A percentile compares a stretch with the other conserved stretches of the same genome.
These are phyloP conservation scores for Habropoda laboriosa DNA, from an alignment of 1,140 invertebrate species.

Conservation along the genomic window DNA sequence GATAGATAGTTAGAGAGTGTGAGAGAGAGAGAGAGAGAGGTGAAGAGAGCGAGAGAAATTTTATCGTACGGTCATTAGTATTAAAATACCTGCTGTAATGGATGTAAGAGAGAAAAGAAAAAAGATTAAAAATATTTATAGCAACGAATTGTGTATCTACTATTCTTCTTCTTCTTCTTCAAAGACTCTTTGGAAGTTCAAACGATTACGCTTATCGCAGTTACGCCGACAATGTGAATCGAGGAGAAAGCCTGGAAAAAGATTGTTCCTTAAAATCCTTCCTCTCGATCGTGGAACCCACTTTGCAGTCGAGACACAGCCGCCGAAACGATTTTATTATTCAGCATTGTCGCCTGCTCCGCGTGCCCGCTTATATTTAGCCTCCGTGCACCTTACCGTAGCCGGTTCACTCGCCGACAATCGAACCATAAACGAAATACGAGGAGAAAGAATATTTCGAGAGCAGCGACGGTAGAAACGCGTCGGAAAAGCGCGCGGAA, in stretches of 20 bases:
- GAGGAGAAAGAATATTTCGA: too few species aligned
- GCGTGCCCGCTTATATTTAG: neutral
- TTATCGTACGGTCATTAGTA: conserved; percentile 77
- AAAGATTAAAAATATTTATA: conserved; percentile 82
- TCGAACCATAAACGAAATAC: neutral
- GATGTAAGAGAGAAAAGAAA: conserved; percentile 75
- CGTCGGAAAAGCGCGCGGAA: neutral
- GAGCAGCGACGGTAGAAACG: too few species aligned
- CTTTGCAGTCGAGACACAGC: neutral
- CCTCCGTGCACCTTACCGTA: neutral
- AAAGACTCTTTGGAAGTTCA: too few species aligned
- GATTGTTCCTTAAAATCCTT: neutral
- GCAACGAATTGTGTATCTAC: conserved; percentile 63
- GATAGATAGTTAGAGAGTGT: conserved; percentile 27
- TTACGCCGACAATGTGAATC: neutral
- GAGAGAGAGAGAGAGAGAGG: conserved; percentile 8
- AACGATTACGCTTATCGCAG: neutral
- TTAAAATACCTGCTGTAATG: conserved; percentile 78
- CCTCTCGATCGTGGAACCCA: neutral
- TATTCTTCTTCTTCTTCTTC: too few species aligned
- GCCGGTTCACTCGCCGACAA: neutral
- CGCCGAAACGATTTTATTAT: neutral
- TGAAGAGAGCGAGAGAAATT: conserved; percentile 5
- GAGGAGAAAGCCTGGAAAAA: neutral
- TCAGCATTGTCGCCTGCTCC: too few species aligned